A percentile compares a stretch with the other conserved stretches of the same genome.
phyloP scores from a whole-genome alignment of 2,888 invertebrate genomes.

The Tenthredo notha region DNA sequence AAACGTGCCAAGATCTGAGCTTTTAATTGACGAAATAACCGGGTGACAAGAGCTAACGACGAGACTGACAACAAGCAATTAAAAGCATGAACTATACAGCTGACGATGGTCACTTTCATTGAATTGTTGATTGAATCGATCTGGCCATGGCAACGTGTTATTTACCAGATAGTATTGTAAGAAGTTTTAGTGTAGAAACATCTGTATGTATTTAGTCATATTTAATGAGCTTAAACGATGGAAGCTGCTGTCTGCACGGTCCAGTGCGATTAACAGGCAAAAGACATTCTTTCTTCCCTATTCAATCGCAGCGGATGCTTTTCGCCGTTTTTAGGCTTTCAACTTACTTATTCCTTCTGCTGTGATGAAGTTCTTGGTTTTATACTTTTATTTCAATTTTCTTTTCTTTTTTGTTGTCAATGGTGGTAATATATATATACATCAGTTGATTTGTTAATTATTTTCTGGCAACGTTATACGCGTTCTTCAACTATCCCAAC shows the following conservation, averaged over 20 bases:
- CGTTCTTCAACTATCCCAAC: slow-evolving; percentile 26
- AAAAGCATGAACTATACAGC: neutral
- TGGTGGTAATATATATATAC: neutral
- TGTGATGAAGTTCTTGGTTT: slow-evolving; percentile 61
- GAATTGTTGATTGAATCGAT: slow-evolving; percentile 9
- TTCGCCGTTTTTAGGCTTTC: slow-evolving; percentile 10
- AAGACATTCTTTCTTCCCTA: slow-evolving; percentile 38
- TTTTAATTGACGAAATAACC: slow-evolving; percentile 22
- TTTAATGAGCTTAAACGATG: slow-evolving; percentile 30
- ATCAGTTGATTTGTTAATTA: slow-evolving; percentile 44
- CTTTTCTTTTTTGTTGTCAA: neutral
- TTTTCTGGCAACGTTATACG: slow-evolving; percentile 46
- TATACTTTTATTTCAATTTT: slow-evolving; percentile 20
- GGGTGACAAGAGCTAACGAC: neutral
- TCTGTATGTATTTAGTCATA: slow-evolving; percentile 14
- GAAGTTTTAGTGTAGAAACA: slow-evolving; percentile 10
- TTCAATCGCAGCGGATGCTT: slow-evolving; percentile 46
- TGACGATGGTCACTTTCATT: slow-evolving; percentile 4
- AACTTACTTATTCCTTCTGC: slow-evolving; percentile 12
- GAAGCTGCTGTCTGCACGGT: slow-evolving; percentile 51
- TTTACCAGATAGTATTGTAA: neutral
- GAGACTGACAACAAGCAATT: slow-evolving; percentile 22
- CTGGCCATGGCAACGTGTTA: neutral
- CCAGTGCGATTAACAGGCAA: slow-evolving; percentile 42
- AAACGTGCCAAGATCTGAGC: neutral